phyloP scores from a whole-genome alignment of 1,140 invertebrate species.

The Sogatella furcifera region DNA sequence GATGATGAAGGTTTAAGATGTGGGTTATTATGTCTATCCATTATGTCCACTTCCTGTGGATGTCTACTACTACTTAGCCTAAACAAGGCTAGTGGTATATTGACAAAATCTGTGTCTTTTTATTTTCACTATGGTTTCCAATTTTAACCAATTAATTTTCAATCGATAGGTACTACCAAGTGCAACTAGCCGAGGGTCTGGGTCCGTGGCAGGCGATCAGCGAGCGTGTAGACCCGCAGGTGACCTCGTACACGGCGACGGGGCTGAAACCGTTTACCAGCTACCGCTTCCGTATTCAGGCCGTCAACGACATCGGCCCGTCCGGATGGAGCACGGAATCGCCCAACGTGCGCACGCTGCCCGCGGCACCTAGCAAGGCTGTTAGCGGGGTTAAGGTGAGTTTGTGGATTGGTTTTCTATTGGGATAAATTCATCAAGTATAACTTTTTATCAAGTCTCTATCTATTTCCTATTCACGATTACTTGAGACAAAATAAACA shows the following conservation, averaged over 20 bases:
- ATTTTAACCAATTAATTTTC: neutral
- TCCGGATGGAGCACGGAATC: constrained; percentile 87
- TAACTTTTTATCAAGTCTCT: no score
- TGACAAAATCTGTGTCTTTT: no score
- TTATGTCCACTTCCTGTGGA: no score
- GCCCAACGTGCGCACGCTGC: constrained; percentile 73
- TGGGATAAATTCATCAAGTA: no score
- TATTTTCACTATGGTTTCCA: no score
- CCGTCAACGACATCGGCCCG: constrained; percentile 91
- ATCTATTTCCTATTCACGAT: no score
- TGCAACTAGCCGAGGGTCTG: constrained; percentile 75
- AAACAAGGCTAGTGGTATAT: no score
- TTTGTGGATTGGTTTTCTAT: no score
- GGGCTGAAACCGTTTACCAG: constrained; percentile 78
- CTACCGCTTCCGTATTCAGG: constrained; percentile 90
- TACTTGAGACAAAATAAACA: no score
- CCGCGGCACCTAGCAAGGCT: constrained; percentile 77
- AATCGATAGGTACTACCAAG: constrained; percentile 66
- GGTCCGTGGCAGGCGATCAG: constrained; percentile 70
- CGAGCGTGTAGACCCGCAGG: constrained; percentile 69
- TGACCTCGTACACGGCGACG: constrained; percentile 72
- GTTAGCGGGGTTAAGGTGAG: constrained; percentile 51
- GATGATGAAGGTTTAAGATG: no score
- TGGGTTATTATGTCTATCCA: no score
- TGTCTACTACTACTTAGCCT: no score